Evolutionary conservation across 37 sponge, comb jelly and placozoan species (phyloP), one percentile per base, ranked within the genome.

Genomic region (Agelas oroides): DNA sequence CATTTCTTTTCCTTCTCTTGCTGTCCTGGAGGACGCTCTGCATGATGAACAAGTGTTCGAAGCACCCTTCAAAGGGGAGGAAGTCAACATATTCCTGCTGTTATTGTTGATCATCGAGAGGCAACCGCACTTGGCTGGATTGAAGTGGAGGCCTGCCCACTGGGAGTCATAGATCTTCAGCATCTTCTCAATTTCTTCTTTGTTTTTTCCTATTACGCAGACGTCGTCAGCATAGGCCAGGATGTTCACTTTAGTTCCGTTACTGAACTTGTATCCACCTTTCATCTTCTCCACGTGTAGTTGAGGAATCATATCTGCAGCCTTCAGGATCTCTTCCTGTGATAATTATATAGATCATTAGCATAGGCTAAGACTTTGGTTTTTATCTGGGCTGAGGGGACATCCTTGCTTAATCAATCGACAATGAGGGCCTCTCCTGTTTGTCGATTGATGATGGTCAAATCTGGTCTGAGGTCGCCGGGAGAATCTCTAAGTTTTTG

Each of bases 31-130:
- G 8, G 39, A 79, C 8, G 39, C 70, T 66, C 38, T 61, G 70
- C 13, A 87, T 33, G 0, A 71, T 18, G 68, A 87, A 87, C 68
- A 57, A 65, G 80, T 87, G 81, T 36, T 87, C 78, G 18, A 35
- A 18, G 66, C 77, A 76, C 1, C 88, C 88, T 21, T 87, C 88
- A 17, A 62, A 78, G 39, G 88, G 88, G 1, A 69, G 70, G 63
- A 77, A n/a, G n/a, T n/a, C n/a, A n/a, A 83, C 5, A 65, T 66
- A 13, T 71, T 64, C 65, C 25, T 24, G 65, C n/a, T 11, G 71
- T 17, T 65, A n/a, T n/a, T n/a, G n/a, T 70, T 81, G 33, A 56
- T 54, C 33, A 70, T 59, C 14, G 70, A 70, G 23, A 70, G 70
- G 34, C 61, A 81, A 6, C 70, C 81, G 37, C 81, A 81, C 27